Evolutionary conservation across 2,888 invertebrate species (phyloP).

Genomic region (Nasonovia ribisnigri): DNA sequence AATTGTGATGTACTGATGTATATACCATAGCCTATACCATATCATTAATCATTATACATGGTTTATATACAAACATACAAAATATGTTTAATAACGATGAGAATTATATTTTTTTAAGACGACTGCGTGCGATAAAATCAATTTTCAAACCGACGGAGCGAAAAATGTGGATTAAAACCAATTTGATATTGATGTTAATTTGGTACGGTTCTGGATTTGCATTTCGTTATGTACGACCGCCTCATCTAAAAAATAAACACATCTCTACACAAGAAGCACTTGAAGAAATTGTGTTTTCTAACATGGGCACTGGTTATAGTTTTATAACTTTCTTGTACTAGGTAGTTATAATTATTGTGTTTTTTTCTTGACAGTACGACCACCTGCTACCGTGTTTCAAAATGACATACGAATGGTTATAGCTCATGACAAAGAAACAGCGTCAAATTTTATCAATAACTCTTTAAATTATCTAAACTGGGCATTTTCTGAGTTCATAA

Average conservation of each 20-base stretch:
- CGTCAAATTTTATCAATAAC: conserved; percentile 34
- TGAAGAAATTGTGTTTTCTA: conserved; percentile 41
- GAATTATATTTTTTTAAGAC: conserved; percentile 27
- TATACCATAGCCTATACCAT: neutral
- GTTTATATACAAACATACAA: neutral
- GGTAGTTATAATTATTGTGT: neutral
- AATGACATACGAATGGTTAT: conserved; percentile 36
- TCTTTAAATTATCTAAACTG: conserved; percentile 49
- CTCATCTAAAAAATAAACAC: conserved; percentile 13
- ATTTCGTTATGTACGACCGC: conserved; percentile 33
- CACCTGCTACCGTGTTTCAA: conserved; percentile 32
- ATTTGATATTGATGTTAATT: conserved; percentile 55
- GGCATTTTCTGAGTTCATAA: conserved; percentile 59
- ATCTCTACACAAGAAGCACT: neutral
- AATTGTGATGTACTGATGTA: neutral
- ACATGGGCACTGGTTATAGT: conserved; percentile 26
- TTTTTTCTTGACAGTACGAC: conserved; percentile 12
- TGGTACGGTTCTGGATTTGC: conserved; percentile 59
- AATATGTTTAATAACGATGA: neutral
- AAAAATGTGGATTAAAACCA: conserved; percentile 33
- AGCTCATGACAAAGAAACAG: neutral
- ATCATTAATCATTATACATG: neutral
- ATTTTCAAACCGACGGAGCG: conserved; percentile 21
- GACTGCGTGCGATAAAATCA: conserved; percentile 23
- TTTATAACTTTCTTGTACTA: neutral